Evolutionary conservation across 2,888 invertebrate genomes (phyloP).

Genomic region (Prionchulus punctatus): DNA sequence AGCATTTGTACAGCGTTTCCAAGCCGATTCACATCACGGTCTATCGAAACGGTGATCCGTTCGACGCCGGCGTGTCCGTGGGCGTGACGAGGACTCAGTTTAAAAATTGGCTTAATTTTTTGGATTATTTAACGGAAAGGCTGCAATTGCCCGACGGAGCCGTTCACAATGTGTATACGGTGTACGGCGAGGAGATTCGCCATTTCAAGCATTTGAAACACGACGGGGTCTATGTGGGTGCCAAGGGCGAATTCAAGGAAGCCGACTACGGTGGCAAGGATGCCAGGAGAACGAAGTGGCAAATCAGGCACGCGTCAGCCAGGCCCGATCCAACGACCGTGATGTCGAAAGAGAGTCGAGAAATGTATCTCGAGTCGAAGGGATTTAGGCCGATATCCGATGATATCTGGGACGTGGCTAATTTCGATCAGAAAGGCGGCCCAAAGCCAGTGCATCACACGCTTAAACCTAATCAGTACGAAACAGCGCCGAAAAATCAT

Average conservation of each 20-base stretch:
- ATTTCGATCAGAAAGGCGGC: slow-evolving; percentile 5
- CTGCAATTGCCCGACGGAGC: neutral
- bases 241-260: neutral
- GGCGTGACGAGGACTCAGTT: neutral
- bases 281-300: no score
- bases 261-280: neutral
- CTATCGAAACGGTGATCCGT: neutral
- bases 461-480: no score
- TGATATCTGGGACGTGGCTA: neutral
- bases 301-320: neutral
- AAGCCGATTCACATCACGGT: neutral
- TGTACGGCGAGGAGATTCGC: neutral
- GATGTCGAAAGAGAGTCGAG: slow-evolving; percentile 3
- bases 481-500: no score
- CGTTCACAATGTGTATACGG: neutral
- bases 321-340: neutral
- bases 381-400: neutral
- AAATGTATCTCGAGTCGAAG: slow-evolving; percentile 3
- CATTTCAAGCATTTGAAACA: neutral
- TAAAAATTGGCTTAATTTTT: neutral
- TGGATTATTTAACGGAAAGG: neutral
- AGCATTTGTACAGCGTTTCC: neutral
- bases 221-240: neutral
- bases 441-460: no score
- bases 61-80: neutral